Evolutionary conservation across 1,140 invertebrate species (phyloP).

Genomic region (Drosophila tropicalis): DNA sequence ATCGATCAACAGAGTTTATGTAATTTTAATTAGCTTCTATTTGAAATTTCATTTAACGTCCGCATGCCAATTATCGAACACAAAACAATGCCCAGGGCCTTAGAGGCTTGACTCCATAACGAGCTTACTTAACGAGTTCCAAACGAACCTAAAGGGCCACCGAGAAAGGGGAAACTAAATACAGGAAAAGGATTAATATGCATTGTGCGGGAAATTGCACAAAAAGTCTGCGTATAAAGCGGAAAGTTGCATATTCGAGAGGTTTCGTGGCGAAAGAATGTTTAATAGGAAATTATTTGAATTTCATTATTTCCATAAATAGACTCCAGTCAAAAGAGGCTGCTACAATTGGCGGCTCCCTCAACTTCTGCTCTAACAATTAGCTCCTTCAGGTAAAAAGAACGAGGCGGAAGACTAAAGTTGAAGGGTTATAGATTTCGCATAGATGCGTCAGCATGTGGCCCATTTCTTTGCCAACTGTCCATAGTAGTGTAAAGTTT

Average conservation of each 20-base stretch:
- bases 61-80: slow-evolving; percentile 21
- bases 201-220: background rate
- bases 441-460: background rate
- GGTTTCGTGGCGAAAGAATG: background rate
- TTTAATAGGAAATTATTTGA: background rate
- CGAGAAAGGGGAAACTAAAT: background rate
- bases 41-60: slow-evolving; percentile 20
- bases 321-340: background rate
- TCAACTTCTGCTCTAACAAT: background rate
- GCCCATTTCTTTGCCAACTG: background rate
- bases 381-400: background rate
- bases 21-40: slow-evolving; percentile 44
- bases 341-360: background rate
- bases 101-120: background rate
- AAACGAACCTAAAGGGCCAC: background rate
- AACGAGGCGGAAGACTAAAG: background rate
- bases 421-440: background rate
- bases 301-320: background rate
- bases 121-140: background rate
- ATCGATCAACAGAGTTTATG: slow-evolving; percentile 43
- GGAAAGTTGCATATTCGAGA: background rate
- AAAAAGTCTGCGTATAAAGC: background rate
- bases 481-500: background rate
- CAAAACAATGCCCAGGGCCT: slow-evolving; percentile 3
- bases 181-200: background rate